Percentiles rank a stretch among this genome's conserved stretches.
These are phyloP conservation scores for Colletes gigas DNA, from an alignment of 1,140 invertebrate species.

Conservation along the genomic window DNA sequence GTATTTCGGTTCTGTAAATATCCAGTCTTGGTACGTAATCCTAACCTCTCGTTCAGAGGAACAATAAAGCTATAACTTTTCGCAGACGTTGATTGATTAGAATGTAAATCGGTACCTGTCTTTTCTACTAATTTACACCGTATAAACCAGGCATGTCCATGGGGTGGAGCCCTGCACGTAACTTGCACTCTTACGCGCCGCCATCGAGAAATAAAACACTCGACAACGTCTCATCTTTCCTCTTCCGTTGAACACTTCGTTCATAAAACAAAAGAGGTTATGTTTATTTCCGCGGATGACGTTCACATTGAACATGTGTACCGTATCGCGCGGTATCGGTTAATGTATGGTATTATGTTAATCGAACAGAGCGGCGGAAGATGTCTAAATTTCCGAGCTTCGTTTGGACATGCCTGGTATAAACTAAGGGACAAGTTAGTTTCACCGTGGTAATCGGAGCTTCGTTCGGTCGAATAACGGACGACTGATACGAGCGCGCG, in stretches of 20 bases:
- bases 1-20: constrained; percentile 50
- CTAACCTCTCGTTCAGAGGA: constrained; percentile 25
- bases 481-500: constrained; percentile 41
- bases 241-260: no score
- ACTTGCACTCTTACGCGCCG: no score
- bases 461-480: constrained; percentile 15
- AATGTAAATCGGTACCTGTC: constrained; percentile 1
- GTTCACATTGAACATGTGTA: no score
- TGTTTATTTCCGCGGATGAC: no score
- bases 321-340: no score
- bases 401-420: background rate
- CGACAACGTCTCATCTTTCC: no score
- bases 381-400: no score
- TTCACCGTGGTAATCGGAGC: background rate
- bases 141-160: background rate
- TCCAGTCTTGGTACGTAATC: constrained; percentile 45
- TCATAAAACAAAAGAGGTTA: no score
- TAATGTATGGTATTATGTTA: no score
- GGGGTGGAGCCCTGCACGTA: no score
- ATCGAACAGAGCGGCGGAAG: no score
- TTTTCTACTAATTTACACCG: constrained; percentile 14
- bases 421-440: background rate
- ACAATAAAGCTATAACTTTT: constrained; percentile 38
- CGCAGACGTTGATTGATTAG: constrained; percentile 1
- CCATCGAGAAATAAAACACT: no score